These are phyloP conservation scores for Drosophila pallidifrons DNA, from an alignment of 1,140 invertebrate genomes.

Conservation along the genomic window DNA sequence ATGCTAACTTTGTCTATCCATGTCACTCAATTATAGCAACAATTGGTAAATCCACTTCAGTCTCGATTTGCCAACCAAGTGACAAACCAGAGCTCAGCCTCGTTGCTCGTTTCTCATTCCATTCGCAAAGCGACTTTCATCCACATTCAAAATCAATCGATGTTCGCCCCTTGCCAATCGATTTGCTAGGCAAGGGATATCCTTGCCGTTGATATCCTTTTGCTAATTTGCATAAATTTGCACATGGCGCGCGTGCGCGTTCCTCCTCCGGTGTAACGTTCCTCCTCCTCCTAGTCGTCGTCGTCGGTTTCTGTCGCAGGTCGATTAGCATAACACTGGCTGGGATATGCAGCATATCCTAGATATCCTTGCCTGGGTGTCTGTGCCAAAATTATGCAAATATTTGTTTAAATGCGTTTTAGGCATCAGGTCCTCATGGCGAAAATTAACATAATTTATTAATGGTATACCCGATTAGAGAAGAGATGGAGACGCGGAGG, in stretches of 20 bases:
- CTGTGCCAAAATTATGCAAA: constrained; percentile 83
- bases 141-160: constrained; percentile 47
- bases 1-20: constrained; percentile 57
- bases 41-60: constrained; percentile 77
- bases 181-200: constrained; percentile 59
- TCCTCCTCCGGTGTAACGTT: constrained; percentile 30
- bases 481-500: constrained; percentile 20
- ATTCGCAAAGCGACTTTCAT: constrained; percentile 36
- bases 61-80: constrained; percentile 57
- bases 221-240: constrained; percentile 73
- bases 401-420: constrained; percentile 77
- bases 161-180: constrained; percentile 46
- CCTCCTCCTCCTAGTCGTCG: constrained; percentile 26
- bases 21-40: constrained; percentile 82
- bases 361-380: constrained; percentile 59
- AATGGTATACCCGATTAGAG: constrained; percentile 24
- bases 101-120: not conserved
- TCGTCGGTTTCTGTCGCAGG: constrained; percentile 51
- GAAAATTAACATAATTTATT: constrained; percentile 76
- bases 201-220: constrained; percentile 16
- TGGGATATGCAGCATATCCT: constrained; percentile 25
- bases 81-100: constrained; percentile 31
- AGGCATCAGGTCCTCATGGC: constrained; percentile 61
- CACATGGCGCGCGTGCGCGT: constrained; percentile 67
- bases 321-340: constrained; percentile 80